Conservation (phyloP, 2,888 invertebrate species). For the Coremacera marginata region DNA sequence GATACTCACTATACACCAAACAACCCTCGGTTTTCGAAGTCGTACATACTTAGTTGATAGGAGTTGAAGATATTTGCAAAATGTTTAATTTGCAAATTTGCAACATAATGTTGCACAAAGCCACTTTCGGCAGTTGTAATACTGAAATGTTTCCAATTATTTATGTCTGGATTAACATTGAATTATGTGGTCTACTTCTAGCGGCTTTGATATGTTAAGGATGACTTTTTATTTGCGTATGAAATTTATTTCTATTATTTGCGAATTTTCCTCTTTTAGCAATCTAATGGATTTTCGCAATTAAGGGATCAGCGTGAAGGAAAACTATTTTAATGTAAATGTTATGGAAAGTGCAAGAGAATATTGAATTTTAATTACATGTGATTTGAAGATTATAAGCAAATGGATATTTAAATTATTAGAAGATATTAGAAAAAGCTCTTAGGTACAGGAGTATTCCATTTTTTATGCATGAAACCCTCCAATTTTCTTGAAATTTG, state of each 20-base stretch:
- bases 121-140: slow-evolving; percentile 39
- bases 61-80: background rate
- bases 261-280: background rate
- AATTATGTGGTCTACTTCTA: slow-evolving; percentile 3
- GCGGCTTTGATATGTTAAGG: background rate
- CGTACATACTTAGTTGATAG: background rate
- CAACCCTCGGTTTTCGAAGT: background rate
- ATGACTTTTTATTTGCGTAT: background rate
- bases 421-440: background rate
- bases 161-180: background rate
- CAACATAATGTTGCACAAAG: slow-evolving; percentile 22
- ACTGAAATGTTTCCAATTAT: slow-evolving; percentile 47
- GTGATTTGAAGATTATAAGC: background rate
- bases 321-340: background rate
- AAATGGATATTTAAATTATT: background rate
- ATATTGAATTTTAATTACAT: background rate
- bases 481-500: too few species aligned
- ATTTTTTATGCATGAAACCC: too few species aligned
- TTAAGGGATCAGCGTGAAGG: slow-evolving; percentile 6
- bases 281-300: slow-evolving; percentile 27
- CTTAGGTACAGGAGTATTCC: too few species aligned
- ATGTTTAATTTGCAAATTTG: slow-evolving; percentile 35
- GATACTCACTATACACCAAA: background rate
- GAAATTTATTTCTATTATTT: background rate
- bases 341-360: background rate